Evolutionary conservation across 2,797 vertebrate genomes (phyloP), one percentile per base, ranked within the genome.

Genomic region (Serranus cabrilla): DNA sequence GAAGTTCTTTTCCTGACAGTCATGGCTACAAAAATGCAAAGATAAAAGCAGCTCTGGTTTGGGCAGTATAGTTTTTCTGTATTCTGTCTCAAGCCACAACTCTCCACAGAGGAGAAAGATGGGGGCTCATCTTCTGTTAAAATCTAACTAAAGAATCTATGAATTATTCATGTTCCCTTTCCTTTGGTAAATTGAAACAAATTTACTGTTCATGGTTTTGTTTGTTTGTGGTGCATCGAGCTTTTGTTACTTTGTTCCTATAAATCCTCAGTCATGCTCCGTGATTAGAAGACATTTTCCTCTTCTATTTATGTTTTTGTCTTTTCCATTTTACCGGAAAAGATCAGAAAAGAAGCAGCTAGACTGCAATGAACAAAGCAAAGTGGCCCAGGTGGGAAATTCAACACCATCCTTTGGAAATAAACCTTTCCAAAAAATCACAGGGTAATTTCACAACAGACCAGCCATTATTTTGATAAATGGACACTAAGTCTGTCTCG

Each of bases 121-220:
- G 18, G 40, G 34, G 58, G 54, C 80, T 81, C 34, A 79, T 80
- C 47, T 59, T 9, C 76, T 78, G 61, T 78, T 78, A 70, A 74
- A 84, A 80, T 79, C 69, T 17, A 67, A 83, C 80, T 70, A 58
- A 79, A 72, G 57, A 47, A 27, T 23, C 12, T 0, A 73, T 87
- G 67, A 80, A 89, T 91, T 70, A 85, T 91, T 87, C 69, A 90
- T 85, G 55, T 4, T 0, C 64, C 27, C 54, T 57, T 81, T 52
- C 50, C 51, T 75, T 80, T 69, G 76, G 62, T 78, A 80, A 83
- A 83, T 78, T 77, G 65, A 80, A 85, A 78, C 69, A 81, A 74
- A 87, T 83, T 61, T 51, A 52, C 25, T 50, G 57, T 70, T 80
- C 39, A 39, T 59, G 25, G 25, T 66, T 84, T 65, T 80, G 75